Conservation (phyloP, 2,888 invertebrate genomes). For the Bhutanitis thaidina region DNA sequence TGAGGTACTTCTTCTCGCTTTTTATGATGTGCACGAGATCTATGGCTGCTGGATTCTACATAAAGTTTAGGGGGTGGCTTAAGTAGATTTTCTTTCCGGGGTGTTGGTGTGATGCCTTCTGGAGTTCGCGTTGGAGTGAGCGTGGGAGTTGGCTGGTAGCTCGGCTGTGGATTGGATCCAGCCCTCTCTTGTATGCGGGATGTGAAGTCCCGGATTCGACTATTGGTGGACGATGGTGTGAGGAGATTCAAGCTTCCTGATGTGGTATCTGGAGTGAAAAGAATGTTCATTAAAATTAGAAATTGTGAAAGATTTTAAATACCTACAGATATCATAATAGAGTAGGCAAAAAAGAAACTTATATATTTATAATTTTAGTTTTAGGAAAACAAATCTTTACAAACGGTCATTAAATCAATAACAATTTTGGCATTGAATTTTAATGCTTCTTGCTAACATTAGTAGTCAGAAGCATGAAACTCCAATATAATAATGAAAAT, state of each 20-base stretch:
- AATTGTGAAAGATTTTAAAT: too few relatives aligned
- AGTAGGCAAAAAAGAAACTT: too few relatives aligned
- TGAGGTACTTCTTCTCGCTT: constrained; percentile 64
- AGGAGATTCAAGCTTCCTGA: constrained; percentile 82
- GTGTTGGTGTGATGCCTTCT: constrained; percentile 45
- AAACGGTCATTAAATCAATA: too few relatives aligned
- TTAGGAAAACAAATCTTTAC: too few relatives aligned
- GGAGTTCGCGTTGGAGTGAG: constrained; percentile 47
- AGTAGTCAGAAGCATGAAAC: too few relatives aligned
- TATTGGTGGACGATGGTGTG: constrained; percentile 81
- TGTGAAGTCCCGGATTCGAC: constrained; percentile 78
- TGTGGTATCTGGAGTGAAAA: constrained; percentile 67
- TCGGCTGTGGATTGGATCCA: constrained; percentile 50
- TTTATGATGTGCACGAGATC: constrained; percentile 60
- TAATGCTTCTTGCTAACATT: too few relatives aligned
- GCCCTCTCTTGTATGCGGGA: constrained; percentile 80
- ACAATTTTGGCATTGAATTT: too few relatives aligned
- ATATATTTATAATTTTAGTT: too few relatives aligned
- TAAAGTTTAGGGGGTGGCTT: constrained; percentile 68
- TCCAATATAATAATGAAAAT: too few relatives aligned
- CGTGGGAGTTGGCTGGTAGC: constrained; percentile 43
- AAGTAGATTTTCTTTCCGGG: constrained; percentile 49
- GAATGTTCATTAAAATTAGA: background rate
- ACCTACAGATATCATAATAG: too few relatives aligned
- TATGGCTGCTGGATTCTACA: constrained; percentile 57